Evolutionary conservation across 1,140 invertebrate genomes (phyloP).

Genomic region (Drosophila pachea): DNA sequence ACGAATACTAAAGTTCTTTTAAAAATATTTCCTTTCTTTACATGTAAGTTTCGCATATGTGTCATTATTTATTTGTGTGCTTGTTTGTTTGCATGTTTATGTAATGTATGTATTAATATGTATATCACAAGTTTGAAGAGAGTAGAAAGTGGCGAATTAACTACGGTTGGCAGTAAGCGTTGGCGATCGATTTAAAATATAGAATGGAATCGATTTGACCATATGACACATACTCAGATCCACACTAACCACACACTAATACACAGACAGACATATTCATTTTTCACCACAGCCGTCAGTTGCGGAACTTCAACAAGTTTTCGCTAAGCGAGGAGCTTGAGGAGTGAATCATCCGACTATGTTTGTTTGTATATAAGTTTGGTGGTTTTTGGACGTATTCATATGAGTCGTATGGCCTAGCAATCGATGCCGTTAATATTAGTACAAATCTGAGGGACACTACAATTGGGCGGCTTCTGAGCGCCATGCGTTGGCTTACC

Average conservation of each 20-base stretch:
- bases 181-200: conserved; percentile 2
- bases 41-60: not conserved
- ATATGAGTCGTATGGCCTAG: conserved; percentile 16
- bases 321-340: too few species aligned
- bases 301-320: too few species aligned
- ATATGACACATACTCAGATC: too few species aligned
- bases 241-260: not conserved
- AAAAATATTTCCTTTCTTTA: too few species aligned
- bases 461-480: conserved; percentile 5
- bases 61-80: conserved; percentile 11
- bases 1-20: too few species aligned
- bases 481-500: not conserved
- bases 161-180: conserved; percentile 59
- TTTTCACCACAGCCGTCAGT: too few species aligned
- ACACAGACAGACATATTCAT: not conserved
- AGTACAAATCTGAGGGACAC: conserved; percentile 11
- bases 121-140: conserved; percentile 76
- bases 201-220: not conserved
- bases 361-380: too few species aligned
- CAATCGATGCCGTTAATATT: conserved; percentile 44
- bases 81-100: conserved; percentile 13
- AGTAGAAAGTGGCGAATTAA: conserved; percentile 63
- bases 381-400: too few species aligned
- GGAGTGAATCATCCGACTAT: too few species aligned
- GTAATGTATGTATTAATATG: conserved; percentile 41